A percentile compares a stretch with the other conserved stretches of the same genome.
Evolutionary conservation across 2,888 invertebrate genomes (phyloP).

Genomic region (Eledone cirrhosa): DNA sequence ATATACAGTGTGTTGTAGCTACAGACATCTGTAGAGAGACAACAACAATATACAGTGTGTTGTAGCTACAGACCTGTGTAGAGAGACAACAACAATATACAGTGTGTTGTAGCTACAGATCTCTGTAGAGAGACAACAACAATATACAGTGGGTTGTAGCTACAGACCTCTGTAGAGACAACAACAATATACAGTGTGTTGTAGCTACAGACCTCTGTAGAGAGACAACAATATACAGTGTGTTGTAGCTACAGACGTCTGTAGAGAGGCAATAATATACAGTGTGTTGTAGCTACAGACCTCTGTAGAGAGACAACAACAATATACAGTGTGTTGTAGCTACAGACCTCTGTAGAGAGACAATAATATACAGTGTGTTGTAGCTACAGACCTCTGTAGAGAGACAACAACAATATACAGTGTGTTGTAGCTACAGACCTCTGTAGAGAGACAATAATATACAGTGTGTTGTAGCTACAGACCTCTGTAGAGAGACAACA

Average conservation of each 20-base stretch:
- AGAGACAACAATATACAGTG: no score
- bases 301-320: conserved; percentile 40
- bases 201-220: conserved; percentile 52
- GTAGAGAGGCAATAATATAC: conserved; percentile 31
- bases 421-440: no score
- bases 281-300: no score
- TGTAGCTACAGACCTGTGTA: conserved; percentile 52
- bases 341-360: conserved; percentile 48
- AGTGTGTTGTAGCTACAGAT: no score
- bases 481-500: conserved; percentile 41
- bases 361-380: no score
- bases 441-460: conserved; percentile 38
- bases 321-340: no score
- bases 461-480: no score
- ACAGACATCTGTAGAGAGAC: conserved; percentile 46
- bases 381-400: conserved; percentile 52
- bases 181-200: no score
- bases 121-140: conserved; percentile 40
- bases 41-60: no score
- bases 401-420: no score
- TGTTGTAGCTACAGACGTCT: conserved; percentile 54
- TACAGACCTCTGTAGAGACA: conserved; percentile 48
- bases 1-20: no score
- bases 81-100: conserved; percentile 24
- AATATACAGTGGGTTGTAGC: no score